Evolutionary conservation across 1,140 invertebrate species (phyloP).

Genomic region (Pararge aegeria): DNA sequence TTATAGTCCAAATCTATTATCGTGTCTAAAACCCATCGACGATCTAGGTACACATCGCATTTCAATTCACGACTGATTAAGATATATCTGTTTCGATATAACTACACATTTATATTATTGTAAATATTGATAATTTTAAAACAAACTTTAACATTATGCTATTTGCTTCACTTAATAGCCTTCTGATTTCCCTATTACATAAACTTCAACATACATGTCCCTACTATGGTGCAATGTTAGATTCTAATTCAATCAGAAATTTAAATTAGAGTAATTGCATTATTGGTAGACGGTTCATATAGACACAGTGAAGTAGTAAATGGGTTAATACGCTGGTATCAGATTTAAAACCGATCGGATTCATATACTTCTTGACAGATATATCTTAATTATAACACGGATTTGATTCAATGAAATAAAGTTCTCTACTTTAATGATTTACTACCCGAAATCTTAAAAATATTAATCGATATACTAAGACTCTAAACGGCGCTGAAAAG

Average conservation of each 20-base stretch:
- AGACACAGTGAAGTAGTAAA: slow-evolving; percentile 8
- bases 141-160: slow-evolving; percentile 1
- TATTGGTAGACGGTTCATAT: slow-evolving; percentile 13
- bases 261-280: slow-evolving; percentile 21
- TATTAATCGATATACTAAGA: slow-evolving; percentile 41
- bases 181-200: slow-evolving; percentile 34
- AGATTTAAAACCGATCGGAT: slow-evolving; percentile 6
- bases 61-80: slow-evolving; percentile 44
- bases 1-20: slow-evolving; percentile 58
- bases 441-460: slow-evolving; percentile 25
- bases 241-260: slow-evolving; percentile 29
- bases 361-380: slow-evolving; percentile 23
- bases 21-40: slow-evolving; percentile 46
- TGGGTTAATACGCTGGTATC: slow-evolving; percentile 6
- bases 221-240: slow-evolving; percentile 23
- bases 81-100: slow-evolving; percentile 33
- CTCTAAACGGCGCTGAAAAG: slow-evolving; percentile 41
- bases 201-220: slow-evolving; percentile 22
- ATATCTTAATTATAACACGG: slow-evolving; percentile 32
- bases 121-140: slow-evolving; percentile 1
- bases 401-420: background rate
- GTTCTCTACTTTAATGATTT: slow-evolving; percentile 12
- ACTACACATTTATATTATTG: background rate
- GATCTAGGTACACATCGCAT: slow-evolving; percentile 52
- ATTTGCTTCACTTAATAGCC: slow-evolving; percentile 3